phyloP scores from a whole-genome alignment of 1,140 invertebrate genomes.

The Lepidurus couesii region DNA sequence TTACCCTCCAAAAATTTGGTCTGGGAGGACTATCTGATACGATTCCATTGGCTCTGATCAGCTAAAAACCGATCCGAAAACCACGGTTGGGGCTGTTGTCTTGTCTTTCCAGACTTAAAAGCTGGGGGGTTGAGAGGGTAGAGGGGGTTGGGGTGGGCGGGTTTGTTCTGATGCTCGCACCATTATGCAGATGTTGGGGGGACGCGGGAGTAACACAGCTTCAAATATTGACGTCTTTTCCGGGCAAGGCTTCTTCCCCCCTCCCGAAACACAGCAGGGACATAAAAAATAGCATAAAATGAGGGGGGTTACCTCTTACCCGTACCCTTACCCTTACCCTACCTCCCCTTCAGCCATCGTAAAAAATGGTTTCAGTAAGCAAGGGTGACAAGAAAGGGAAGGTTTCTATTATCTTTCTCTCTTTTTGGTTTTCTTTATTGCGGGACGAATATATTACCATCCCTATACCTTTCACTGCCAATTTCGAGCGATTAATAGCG shows the following conservation, averaged over 20 bases:
- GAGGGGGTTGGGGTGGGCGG: not conserved
- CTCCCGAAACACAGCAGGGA: slow-evolving; percentile 7
- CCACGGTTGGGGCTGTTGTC: no score
- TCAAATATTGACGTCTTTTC: slow-evolving; percentile 15
- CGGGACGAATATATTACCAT: not conserved
- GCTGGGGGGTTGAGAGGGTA: not conserved
- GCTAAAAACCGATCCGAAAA: no score
- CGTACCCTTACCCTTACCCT: not conserved
- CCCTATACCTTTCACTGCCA: not conserved
- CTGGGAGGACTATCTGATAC: no score
- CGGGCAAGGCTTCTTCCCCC: not conserved
- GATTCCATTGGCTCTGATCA: no score
- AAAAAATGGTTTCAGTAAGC: slow-evolving; percentile 7
- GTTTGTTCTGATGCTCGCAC: not conserved
- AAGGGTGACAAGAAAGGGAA: slow-evolving; percentile 14
- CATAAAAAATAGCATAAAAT: not conserved
- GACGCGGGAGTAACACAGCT: not conserved
- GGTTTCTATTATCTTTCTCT: slow-evolving; percentile 18
- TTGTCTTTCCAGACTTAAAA: no score
- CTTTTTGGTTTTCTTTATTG: slow-evolving; percentile 19
- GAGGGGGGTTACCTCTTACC: not conserved
- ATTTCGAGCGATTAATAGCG: not conserved
- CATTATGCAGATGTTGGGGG: slow-evolving; percentile 5
- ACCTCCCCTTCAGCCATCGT: not conserved
- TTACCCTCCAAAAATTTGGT: no score